Percentiles rank a stretch among this genome's conserved stretches.
phyloP scores from a whole-genome alignment of 1,140 invertebrate genomes.

The Drosophila willistoni region DNA sequence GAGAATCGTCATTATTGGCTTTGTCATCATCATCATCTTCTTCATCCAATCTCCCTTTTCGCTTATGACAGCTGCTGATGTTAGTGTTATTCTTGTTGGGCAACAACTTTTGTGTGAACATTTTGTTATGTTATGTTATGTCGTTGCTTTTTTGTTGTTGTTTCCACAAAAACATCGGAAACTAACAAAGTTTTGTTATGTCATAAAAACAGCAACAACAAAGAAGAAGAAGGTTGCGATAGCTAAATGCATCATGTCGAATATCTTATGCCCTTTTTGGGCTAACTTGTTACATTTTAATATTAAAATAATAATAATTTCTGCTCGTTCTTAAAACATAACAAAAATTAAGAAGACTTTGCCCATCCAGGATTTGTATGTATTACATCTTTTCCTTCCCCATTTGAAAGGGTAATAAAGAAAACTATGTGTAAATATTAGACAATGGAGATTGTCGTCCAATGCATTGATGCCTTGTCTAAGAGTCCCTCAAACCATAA shows the following conservation, averaged over 20 bases:
- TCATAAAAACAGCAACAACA: constrained; percentile 19
- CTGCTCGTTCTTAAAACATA: not conserved
- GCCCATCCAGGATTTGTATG: not conserved
- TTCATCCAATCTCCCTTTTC: constrained; percentile 2
- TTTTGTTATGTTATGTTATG: constrained; percentile 4
- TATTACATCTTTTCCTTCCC: not conserved
- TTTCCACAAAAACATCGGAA: constrained; percentile 15
- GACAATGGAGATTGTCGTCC: constrained; percentile 3
- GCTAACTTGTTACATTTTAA: not conserved
- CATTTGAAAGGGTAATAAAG: not conserved
- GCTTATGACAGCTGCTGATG: constrained; percentile 25
- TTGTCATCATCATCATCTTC: not conserved
- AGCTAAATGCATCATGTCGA: not conserved
- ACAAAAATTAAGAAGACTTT: not conserved
- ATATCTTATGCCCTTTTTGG: not conserved
- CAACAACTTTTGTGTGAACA: constrained; percentile 13
- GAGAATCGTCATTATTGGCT: not conserved
- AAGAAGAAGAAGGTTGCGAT: not conserved
- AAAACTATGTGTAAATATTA: not conserved
- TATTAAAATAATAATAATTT: too few relatives aligned
- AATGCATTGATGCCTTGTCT: constrained; percentile 7
- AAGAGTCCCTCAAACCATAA: not conserved
- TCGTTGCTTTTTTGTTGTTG: constrained; percentile 21
- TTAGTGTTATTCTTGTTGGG: constrained; percentile 18
- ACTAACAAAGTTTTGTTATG: constrained; percentile 21